These are phyloP conservation scores for Antechinus flavipes DNA, from an alignment of 2,113 vertebrate species.

Conservation along the genomic window DNA sequence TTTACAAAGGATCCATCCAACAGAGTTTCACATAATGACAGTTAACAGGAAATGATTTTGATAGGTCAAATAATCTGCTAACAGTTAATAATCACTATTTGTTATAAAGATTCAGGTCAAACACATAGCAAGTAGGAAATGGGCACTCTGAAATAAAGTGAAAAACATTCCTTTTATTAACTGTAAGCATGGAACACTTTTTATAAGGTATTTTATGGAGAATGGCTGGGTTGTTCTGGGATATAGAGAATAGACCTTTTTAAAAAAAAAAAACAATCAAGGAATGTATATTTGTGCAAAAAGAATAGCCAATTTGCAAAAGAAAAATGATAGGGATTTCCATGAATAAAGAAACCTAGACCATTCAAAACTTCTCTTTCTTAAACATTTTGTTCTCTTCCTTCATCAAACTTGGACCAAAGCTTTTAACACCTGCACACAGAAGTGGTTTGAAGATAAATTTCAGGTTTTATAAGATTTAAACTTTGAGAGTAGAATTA, in stretches of 20 bases:
- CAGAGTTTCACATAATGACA: not conserved
- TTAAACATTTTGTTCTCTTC: conserved; percentile 29
- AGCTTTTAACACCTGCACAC: not conserved
- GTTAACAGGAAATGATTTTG: conserved; percentile 43
- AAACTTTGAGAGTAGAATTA: not conserved
- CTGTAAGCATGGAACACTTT: conserved; percentile 37
- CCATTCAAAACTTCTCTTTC: not conserved
- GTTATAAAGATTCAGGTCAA: conserved; percentile 18
- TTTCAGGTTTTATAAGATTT: conserved; percentile 43
- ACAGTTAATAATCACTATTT: conserved; percentile 27
- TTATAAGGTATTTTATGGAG: conserved; percentile 18
- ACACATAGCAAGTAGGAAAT: conserved; percentile 12
- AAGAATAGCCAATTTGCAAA: not conserved
- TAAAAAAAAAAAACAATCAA: conserved; percentile 25
- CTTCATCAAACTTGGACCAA: conserved; percentile 25
- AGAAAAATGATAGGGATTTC: not conserved
- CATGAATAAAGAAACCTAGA: not conserved
- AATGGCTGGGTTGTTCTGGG: conserved; percentile 9
- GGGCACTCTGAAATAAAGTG: conserved; percentile 48
- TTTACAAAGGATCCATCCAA: not conserved
- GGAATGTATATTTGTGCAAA: conserved; percentile 24
- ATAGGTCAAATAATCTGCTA: conserved; percentile 45
- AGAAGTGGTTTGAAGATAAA: conserved; percentile 18
- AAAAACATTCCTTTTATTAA: conserved; percentile 31
- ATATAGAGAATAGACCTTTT: conserved; percentile 21